phyloP scores from a whole-genome alignment of 2,797 vertebrate species.

The Sylvia borin region DNA sequence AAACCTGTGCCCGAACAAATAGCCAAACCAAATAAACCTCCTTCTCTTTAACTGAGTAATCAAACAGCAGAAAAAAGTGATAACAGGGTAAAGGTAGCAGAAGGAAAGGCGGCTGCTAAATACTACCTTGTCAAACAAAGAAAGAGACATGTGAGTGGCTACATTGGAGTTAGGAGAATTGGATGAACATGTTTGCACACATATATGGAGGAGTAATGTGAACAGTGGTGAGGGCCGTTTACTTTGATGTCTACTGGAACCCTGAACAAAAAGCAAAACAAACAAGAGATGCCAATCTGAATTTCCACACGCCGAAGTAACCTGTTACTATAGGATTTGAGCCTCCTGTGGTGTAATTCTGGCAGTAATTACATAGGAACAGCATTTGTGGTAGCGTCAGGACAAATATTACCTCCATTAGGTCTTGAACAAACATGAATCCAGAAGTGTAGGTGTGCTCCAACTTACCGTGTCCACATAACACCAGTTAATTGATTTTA shows the following conservation, averaged over 20 bases:
- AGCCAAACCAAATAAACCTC: neutral
- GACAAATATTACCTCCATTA: constrained; percentile 31
- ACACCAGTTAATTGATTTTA: neutral
- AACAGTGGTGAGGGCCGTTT: neutral
- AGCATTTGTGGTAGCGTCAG: constrained; percentile 57
- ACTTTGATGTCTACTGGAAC: constrained; percentile 63
- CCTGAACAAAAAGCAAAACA: constrained; percentile 20
- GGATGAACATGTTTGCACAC: constrained; percentile 39
- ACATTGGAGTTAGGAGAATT: neutral
- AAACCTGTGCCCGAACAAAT: neutral
- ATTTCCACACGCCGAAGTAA: neutral
- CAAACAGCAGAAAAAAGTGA: constrained; percentile 6
- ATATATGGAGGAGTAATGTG: constrained; percentile 22
- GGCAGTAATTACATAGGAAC: constrained; percentile 46
- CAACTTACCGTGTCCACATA: neutral
- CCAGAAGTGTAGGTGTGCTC: constrained; percentile 32
- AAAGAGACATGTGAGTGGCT: neutral
- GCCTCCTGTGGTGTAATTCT: constrained; percentile 36
- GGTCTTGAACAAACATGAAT: constrained; percentile 60
- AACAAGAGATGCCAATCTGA: constrained; percentile 46
- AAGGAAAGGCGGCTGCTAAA: constrained; percentile 27
- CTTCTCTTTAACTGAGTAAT: neutral
- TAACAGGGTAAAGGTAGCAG: constrained; percentile 29
- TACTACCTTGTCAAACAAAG: constrained; percentile 9
- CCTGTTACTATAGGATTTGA: constrained; percentile 37